phyloP scores from a whole-genome alignment of 2,797 vertebrate species.

The Geotria australis region DNA sequence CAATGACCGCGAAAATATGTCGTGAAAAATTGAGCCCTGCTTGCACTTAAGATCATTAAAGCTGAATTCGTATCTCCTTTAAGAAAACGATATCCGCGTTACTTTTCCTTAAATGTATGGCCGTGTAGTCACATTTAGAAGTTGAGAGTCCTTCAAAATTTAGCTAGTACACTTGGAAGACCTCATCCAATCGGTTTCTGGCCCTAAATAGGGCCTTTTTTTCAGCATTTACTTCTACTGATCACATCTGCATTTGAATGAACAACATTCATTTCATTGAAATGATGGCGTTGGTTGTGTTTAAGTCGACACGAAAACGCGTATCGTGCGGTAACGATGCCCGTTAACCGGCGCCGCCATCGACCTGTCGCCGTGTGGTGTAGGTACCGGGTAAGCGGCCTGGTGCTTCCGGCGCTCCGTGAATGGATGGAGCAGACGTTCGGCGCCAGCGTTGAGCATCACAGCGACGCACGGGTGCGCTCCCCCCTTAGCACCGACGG shows the following conservation, averaged over 20 bases:
- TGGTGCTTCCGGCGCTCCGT: conserved; percentile 50
- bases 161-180: too few species aligned
- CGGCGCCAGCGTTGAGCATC: conserved; percentile 56
- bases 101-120: too few species aligned
- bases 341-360: not conserved
- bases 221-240: not conserved
- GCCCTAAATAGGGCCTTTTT: too few species aligned
- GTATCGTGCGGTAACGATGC: too few species aligned
- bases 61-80: too few species aligned
- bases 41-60: too few species aligned
- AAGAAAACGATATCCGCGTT: too few species aligned
- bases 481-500: not conserved
- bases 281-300: not conserved
- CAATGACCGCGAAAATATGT: too few species aligned
- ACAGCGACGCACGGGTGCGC: conserved; percentile 51
- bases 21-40: too few species aligned
- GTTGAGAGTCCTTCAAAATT: too few species aligned
- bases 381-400: conserved; percentile 76
- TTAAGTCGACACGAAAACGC: not conserved
- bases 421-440: conserved; percentile 72
- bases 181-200: too few species aligned
- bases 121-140: too few species aligned
- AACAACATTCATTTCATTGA: not conserved
- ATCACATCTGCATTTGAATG: not conserved
- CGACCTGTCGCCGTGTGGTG: conserved; percentile 3